Conservation (phyloP, 2,888 invertebrate species). For the Griposia aprilina region DNA sequence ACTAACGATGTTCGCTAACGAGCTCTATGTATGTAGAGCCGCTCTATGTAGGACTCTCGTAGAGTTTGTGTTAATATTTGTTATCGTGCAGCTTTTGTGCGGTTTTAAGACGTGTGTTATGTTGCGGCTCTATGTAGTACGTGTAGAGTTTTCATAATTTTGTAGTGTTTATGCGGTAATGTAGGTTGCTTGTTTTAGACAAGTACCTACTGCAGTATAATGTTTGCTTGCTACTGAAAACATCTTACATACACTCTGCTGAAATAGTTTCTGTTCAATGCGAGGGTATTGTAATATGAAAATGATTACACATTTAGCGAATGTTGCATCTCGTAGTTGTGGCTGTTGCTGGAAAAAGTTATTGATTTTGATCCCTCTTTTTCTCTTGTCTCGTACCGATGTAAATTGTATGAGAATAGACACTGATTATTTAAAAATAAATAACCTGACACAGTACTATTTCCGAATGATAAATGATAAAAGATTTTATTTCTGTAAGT, state of each 20-base stretch:
- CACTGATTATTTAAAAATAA: neutral
- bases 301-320: neutral
- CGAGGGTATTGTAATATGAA: neutral
- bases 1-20: constrained; percentile 50
- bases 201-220: neutral
- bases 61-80: constrained; percentile 35
- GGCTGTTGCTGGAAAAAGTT: neutral
- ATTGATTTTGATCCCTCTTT: neutral
- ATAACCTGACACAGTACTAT: no score
- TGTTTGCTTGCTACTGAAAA: neutral
- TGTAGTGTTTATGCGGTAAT: neutral
- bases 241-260: no score
- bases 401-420: neutral
- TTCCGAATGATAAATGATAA: no score
- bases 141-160: constrained; percentile 16
- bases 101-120: constrained; percentile 22
- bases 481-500: no score
- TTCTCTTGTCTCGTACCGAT: neutral
- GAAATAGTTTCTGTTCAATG: neutral
- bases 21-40: constrained; percentile 22
- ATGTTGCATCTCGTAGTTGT: neutral
- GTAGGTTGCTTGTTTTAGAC: constrained; percentile 13
- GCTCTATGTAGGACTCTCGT: constrained; percentile 17
- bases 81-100: constrained; percentile 10
- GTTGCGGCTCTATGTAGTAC: constrained; percentile 1